These are phyloP conservation scores for Oophaga pumilio DNA, from an alignment of 2,113 vertebrate species.

Conservation along the genomic window DNA sequence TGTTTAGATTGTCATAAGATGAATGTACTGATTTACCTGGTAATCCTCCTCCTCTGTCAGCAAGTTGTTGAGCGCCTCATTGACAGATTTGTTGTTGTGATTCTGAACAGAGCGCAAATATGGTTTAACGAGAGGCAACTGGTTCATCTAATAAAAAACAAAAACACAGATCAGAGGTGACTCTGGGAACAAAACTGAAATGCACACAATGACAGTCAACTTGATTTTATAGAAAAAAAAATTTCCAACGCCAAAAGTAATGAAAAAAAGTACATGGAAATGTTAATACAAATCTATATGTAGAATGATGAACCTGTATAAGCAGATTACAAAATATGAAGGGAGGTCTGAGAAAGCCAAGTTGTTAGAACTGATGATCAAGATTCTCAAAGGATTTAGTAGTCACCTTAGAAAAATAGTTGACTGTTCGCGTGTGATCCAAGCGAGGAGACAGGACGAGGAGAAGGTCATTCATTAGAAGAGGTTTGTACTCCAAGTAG, in stretches of 20 bases:
- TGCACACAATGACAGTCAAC: background rate
- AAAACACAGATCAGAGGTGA: background rate
- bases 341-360: background rate
- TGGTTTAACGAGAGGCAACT: conserved; percentile 86
- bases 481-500: conserved; percentile 87
- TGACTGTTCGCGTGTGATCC: conserved; percentile 86
- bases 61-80: conserved; percentile 87
- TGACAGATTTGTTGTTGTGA: conserved; percentile 89
- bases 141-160: conserved; percentile 72
- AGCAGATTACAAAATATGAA: background rate
- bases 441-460: conserved; percentile 85
- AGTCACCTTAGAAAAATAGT: conserved; percentile 85
- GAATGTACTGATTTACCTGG: conserved; percentile 72
- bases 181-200: background rate
- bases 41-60: conserved; percentile 90
- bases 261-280: no score
- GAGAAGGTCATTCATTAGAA: conserved; percentile 86
- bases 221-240: no score
- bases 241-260: no score
- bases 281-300: background rate
- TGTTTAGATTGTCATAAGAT: background rate
- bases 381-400: background rate
- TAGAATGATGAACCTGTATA: background rate
- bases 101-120: conserved; percentile 88
- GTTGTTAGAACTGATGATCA: background rate